Conservation (phyloP, 1,140 invertebrate species). For the Diploscapter pachys region DNA sequence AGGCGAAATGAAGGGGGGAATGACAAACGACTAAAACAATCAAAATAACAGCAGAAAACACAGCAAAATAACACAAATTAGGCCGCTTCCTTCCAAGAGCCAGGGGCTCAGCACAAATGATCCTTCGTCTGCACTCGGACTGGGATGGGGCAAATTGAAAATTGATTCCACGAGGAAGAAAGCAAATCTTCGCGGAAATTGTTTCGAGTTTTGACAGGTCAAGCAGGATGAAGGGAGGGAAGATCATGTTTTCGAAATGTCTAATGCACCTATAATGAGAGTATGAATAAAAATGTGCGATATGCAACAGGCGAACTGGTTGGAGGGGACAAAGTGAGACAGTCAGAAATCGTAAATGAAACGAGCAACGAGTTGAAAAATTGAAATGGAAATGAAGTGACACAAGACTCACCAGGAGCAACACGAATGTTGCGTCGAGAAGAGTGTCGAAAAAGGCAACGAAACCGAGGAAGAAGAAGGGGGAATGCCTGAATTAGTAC, state of each 20-base stretch:
- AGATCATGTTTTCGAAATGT: no score
- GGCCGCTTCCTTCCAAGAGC: no score
- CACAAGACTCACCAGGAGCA: constrained; percentile 34
- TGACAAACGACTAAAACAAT: background rate
- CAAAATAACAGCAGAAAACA: background rate
- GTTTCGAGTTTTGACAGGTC: no score
- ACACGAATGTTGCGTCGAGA: constrained; percentile 33
- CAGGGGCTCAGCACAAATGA: no score
- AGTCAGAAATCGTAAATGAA: background rate
- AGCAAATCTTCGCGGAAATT: no score
- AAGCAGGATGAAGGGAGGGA: no score
- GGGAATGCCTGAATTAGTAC: constrained; percentile 35
- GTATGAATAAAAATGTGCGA: no score
- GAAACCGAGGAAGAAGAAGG: constrained; percentile 43
- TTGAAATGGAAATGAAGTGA: background rate
- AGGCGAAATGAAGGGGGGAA: constrained; percentile 12
- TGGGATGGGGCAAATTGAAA: no score
- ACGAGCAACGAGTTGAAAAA: background rate
- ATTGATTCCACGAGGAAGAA: no score
- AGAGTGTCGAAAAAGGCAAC: constrained; percentile 42
- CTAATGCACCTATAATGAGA: no score
- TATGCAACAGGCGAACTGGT: no score
- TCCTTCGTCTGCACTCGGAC: no score
- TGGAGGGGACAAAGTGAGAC: background rate
- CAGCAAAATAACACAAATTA: background rate